These are phyloP conservation scores for Eriosoma lanigerum DNA, from an alignment of 1,140 invertebrate genomes.

Conservation along the genomic window DNA sequence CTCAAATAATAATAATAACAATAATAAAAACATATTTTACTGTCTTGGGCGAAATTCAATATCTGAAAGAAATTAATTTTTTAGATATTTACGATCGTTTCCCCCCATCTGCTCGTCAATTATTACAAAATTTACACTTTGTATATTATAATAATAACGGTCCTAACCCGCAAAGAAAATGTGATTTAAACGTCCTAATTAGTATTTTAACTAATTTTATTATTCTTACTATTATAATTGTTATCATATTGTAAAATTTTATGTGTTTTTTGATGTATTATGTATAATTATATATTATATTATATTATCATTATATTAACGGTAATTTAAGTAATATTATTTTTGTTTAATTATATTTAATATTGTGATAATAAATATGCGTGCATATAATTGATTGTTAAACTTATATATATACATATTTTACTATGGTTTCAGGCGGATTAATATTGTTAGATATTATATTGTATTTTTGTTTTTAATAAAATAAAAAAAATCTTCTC, in stretches of 20 bases:
- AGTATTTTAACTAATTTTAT: constrained; percentile 50
- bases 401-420: constrained; percentile 22
- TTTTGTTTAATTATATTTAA: constrained; percentile 45
- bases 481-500: too few relatives aligned
- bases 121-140: not conserved
- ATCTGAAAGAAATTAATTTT: not conserved
- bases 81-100: not conserved
- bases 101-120: constrained; percentile 35
- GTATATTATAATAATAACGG: constrained; percentile 19
- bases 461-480: constrained; percentile 12
- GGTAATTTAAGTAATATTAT: constrained; percentile 44
- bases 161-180: constrained; percentile 8
- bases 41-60: not conserved
- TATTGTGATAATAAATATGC: constrained; percentile 42
- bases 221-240: constrained; percentile 34
- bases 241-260: constrained; percentile 40
- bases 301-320: constrained; percentile 24
- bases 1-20: too few relatives aligned
- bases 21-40: too few relatives aligned
- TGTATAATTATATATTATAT: not conserved
- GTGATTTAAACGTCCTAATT: constrained; percentile 50
- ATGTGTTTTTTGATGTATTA: constrained; percentile 38
- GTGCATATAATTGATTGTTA: constrained; percentile 11
- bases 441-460: constrained; percentile 6
- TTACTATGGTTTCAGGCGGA: constrained; percentile 19